Conservation (phyloP, 2,113 vertebrate species). For the Stigmatopora argus region DNA sequence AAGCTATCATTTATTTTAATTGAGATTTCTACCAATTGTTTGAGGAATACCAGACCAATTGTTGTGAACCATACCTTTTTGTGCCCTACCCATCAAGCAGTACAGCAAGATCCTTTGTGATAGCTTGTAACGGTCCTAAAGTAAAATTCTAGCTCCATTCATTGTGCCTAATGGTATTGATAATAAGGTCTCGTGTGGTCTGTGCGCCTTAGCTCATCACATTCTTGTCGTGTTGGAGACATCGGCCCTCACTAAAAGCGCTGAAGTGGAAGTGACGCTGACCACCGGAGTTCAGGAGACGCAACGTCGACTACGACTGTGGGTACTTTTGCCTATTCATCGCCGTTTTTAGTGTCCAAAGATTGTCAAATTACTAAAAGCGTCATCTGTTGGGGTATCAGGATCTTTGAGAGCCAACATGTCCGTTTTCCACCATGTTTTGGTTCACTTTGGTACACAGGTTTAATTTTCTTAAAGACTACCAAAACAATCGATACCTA, state of each 20-base stretch:
- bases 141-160: background rate
- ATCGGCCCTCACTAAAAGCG: conserved; percentile 48
- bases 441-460: background rate
- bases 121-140: background rate
- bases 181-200: background rate
- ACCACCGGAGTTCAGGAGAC: conserved; percentile 32
- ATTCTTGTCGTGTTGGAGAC: conserved; percentile 68
- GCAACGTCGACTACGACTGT: conserved; percentile 59
- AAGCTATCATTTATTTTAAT: background rate
- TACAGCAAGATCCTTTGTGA: background rate
- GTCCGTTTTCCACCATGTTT: background rate
- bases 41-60: background rate
- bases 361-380: too few species aligned
- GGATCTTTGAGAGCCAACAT: too few species aligned
- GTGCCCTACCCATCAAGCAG: background rate
- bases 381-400: too few species aligned
- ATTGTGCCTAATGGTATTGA: background rate
- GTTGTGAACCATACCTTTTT: background rate
- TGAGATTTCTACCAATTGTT: background rate
- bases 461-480: background rate
- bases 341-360: too few species aligned
- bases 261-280: conserved; percentile 62
- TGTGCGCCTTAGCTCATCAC: conserved; percentile 59
- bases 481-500: background rate
- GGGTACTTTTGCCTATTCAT: conserved; percentile 21